Evolutionary conservation across 2,113 vertebrate genomes (phyloP).

Genomic region (Mirza zaza): DNA sequence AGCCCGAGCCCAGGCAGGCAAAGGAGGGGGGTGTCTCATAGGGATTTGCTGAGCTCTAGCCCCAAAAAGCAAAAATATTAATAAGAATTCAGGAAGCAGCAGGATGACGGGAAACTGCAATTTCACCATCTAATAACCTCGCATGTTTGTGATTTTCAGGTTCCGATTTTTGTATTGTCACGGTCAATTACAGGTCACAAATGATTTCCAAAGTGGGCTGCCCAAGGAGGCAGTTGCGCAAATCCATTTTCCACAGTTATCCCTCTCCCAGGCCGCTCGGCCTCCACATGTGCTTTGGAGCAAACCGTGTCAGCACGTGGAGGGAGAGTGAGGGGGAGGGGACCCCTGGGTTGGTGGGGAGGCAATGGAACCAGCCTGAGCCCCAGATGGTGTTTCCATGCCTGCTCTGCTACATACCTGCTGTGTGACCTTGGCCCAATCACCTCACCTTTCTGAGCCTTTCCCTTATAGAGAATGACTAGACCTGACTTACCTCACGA

Average conservation of each 20-base stretch:
- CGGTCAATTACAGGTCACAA: slow-evolving; percentile 73
- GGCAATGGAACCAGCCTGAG: background rate
- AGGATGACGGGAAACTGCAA: slow-evolving; percentile 52
- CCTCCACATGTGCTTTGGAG: background rate
- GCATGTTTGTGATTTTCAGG: slow-evolving; percentile 64
- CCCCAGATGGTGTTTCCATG: background rate
- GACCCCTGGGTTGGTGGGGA: background rate
- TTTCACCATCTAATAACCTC: slow-evolving; percentile 68
- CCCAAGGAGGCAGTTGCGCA: slow-evolving; percentile 26
- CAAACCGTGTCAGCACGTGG: background rate
- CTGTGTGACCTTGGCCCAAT: background rate
- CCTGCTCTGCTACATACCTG: background rate
- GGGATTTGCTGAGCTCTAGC: background rate
- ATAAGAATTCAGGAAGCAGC: background rate
- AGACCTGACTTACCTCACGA: background rate
- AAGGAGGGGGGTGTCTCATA: fast-evolving
- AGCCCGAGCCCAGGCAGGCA: background rate
- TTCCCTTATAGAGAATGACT: background rate
- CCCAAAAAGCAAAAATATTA: background rate
- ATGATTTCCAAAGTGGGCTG: slow-evolving; percentile 67
- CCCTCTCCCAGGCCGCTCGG: background rate
- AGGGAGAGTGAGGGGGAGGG: background rate
- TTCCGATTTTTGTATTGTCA: slow-evolving; percentile 63
- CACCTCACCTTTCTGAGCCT: background rate
- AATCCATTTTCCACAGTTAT: slow-evolving; percentile 60